Percentiles rank a stretch among this genome's conserved stretches.
Evolutionary conservation across 2,888 invertebrate species (phyloP).

Genomic region (Endotricha flammealis): DNA sequence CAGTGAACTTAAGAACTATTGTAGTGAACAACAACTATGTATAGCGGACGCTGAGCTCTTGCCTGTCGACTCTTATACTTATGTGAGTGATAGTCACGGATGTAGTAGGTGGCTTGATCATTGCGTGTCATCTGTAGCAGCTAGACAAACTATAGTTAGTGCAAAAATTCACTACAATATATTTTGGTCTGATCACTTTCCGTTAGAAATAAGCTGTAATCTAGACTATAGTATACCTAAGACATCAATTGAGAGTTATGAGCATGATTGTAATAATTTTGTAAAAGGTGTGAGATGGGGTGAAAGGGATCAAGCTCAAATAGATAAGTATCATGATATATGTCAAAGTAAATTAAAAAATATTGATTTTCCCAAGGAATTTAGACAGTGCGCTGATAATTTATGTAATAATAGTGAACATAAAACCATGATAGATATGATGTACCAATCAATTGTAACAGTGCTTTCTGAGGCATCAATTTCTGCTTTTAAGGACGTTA

Average conservation of each 20-base stretch:
- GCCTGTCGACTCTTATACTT: not conserved
- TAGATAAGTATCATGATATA: not conserved
- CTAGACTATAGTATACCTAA: not conserved
- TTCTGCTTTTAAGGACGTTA: too few species aligned
- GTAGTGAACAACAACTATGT: slow-evolving; percentile 1
- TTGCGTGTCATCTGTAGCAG: not conserved
- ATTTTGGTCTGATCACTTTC: not conserved
- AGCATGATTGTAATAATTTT: too few species aligned
- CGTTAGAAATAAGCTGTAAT: not conserved
- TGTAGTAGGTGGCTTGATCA: not conserved
- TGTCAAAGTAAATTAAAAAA: not conserved
- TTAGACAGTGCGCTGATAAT: too few species aligned
- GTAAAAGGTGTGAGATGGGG: too few species aligned
- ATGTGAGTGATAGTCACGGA: slow-evolving; percentile 1
- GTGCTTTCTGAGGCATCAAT: too few species aligned
- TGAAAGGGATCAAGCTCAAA: too few species aligned
- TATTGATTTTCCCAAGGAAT: too few species aligned
- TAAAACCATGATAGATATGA: not conserved
- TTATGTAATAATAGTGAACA: too few species aligned
- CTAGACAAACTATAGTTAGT: not conserved
- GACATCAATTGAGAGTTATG: not conserved
- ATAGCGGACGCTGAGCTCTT: slow-evolving; percentile 1
- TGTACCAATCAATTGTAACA: not conserved
- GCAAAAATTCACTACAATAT: slow-evolving; percentile 1
- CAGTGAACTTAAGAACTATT: not conserved